Conservation (phyloP, 2,113 vertebrate species). For the Hippolais icterina region DNA sequence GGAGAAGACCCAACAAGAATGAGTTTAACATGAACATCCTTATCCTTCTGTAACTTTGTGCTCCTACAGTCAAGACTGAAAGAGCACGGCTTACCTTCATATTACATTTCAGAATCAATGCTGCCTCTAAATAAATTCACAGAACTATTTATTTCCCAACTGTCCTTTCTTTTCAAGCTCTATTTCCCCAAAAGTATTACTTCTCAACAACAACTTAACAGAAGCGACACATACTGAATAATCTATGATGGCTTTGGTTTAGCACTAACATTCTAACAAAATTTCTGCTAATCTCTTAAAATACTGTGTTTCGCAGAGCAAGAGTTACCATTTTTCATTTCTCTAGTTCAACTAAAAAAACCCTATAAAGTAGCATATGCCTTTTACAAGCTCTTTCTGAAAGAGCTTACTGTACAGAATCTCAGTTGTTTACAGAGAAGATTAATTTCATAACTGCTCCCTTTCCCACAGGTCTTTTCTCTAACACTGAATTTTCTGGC, state of each 20-base stretch:
- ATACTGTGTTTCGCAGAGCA: background rate
- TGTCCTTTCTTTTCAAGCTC: background rate
- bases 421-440: background rate
- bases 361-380: background rate
- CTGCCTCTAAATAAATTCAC: background rate
- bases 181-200: background rate
- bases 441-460: background rate
- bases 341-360: background rate
- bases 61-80: background rate
- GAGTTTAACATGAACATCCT: background rate
- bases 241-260: background rate
- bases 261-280: background rate
- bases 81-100: background rate
- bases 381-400: background rate
- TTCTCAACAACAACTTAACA: background rate
- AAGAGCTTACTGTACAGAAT: conserved; percentile 19
- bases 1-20: background rate
- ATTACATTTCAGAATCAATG: background rate
- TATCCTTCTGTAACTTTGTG: background rate
- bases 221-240: background rate
- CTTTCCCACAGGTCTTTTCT: background rate
- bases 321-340: background rate
- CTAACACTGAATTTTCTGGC: background rate
- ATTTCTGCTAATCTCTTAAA: background rate
- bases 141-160: background rate